A percentile compares a stretch with the other conserved stretches of the same genome.
These are phyloP conservation scores for Matsumurasca onukii DNA, from an alignment of 1,140 invertebrate genomes.

Conservation along the genomic window DNA sequence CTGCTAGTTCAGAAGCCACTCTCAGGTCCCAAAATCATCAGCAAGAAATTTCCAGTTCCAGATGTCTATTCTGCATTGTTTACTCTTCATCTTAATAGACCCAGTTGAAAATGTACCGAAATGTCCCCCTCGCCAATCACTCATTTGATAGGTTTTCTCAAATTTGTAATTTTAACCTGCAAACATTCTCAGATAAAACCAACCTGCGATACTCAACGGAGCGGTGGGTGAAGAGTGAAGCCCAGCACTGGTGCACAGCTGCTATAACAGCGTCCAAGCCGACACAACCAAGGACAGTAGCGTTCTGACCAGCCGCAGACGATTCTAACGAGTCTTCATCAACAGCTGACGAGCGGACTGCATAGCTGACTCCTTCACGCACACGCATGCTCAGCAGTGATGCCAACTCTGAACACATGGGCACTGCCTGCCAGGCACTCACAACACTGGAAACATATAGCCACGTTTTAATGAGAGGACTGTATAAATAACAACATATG, in stretches of 20 bases:
- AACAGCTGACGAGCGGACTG: conserved; percentile 64
- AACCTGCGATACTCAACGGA: conserved; percentile 72
- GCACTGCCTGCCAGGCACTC: conserved; percentile 15
- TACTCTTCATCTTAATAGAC: too few relatives aligned
- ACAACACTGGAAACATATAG: conserved; percentile 20
- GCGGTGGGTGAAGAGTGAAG: conserved; percentile 71
- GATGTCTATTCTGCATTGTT: too few relatives aligned
- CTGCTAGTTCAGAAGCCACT: too few relatives aligned
- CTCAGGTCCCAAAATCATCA: too few relatives aligned
- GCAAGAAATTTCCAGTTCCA: too few relatives aligned
- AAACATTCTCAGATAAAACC: too few relatives aligned
- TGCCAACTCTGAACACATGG: conserved; percentile 9
- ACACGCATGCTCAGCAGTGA: conserved; percentile 7
- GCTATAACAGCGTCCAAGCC: conserved; percentile 54
- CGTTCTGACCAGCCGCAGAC: conserved; percentile 85
- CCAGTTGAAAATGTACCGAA: too few relatives aligned
- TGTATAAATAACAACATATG: background rate
- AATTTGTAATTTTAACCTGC: too few relatives aligned
- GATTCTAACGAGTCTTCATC: conserved; percentile 75
- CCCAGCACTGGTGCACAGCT: conserved; percentile 73
- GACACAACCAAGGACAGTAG: conserved; percentile 68
- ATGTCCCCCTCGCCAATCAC: too few relatives aligned
- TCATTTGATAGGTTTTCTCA: too few relatives aligned
- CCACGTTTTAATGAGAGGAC: background rate
- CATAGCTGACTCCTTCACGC: conserved; percentile 38